These are phyloP conservation scores for Saguinus imperator DNA, from an alignment of 2,113 vertebrate genomes.

Conservation along the genomic window DNA sequence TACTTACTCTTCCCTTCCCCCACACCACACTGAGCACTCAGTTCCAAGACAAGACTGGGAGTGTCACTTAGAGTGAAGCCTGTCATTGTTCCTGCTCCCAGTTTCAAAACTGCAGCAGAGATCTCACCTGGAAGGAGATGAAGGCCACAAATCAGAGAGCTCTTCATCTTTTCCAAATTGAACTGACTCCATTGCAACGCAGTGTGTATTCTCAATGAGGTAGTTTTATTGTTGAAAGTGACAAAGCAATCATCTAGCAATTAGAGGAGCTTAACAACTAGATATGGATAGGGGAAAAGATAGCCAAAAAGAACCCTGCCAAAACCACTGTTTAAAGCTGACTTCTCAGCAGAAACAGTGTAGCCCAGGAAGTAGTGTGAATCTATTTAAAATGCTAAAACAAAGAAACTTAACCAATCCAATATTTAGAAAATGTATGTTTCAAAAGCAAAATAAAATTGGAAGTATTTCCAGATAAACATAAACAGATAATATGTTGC, in stretches of 20 bases:
- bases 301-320: background rate
- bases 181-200: background rate
- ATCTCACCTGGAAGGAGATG: background rate
- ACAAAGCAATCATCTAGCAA: background rate
- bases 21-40: background rate
- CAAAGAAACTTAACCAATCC: background rate
- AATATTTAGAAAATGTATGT: background rate
- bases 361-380: background rate
- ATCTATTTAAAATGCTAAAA: background rate
- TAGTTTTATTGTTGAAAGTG: background rate
- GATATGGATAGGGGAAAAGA: background rate
- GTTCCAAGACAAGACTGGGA: background rate
- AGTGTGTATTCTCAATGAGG: background rate
- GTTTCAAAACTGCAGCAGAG: background rate
- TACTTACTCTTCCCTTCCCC: background rate
- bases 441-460: background rate
- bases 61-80: background rate
- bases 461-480: background rate
- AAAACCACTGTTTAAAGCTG: background rate
- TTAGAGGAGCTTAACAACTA: background rate
- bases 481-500: background rate
- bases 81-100: background rate
- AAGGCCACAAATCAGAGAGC: background rate
- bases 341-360: background rate
- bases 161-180: background rate